Base-by-base conservation (phyloP, 1,140 invertebrate genomes). In the Ceratitis capitata region DNA sequence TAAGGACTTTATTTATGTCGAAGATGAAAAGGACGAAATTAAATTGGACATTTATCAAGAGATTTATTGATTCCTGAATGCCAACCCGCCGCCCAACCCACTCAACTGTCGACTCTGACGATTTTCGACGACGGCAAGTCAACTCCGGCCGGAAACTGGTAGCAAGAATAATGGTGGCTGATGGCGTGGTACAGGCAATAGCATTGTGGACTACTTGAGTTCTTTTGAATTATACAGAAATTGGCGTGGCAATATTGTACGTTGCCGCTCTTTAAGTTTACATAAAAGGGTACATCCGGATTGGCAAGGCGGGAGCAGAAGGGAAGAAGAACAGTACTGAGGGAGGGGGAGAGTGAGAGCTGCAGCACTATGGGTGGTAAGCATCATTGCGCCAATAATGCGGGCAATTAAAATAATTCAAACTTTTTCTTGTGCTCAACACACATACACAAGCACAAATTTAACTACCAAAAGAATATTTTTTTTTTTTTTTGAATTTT, bases 11-110 rank as follows among this genome's bases (percentile, higher is more conserved):
- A 53, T 83, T 51, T 83, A 84, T 56, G 53, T 61, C 42, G 51
- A 64, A 84, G 83, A 84, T 88, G 88, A 90, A 90, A 88, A 89
- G 89, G 87, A 87, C 89, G 89, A 90, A 90, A 90, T 90, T 90
- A 90, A 90, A 90, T 90, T 90, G 89, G 89, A 89, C 89, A 90
- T 90, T 90, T 90, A 90, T 90, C 89, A 90, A 89, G 89, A 89
- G 89, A 90, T 90, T 89, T 85, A 85, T 85, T 85, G 85, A 85
- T 85, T 39, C 74, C 49, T 78, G 45, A 78, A 23, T 56, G 23
- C 10, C 9, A 82, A 42, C 78, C n/a, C 12, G 56, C 47, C 42
- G 64, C 14, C 32, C 64, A 4, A 4, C 39, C 26, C 29, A 39
- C 47, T 16, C n/a, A 5, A 32, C 58, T 23, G 26, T 26, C n/a